Evolutionary conservation across 2,888 invertebrate species (phyloP).

Genomic region (Diloba caeruleocephala): DNA sequence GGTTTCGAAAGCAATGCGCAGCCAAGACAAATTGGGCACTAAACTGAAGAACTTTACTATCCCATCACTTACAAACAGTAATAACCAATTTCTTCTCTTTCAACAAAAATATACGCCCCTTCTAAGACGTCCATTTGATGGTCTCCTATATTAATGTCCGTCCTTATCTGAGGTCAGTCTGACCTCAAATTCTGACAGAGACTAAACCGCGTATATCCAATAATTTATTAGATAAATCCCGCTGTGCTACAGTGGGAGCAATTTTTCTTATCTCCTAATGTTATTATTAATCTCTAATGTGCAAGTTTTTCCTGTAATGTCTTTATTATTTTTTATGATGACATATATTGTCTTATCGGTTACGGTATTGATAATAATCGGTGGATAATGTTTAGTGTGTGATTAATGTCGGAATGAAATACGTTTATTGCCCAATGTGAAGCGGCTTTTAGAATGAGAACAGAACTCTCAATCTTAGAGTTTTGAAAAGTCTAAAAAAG

Average conservation of each 20-base stretch:
- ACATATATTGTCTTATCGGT: neutral
- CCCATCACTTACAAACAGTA: constrained; percentile 4
- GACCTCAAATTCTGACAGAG: constrained; percentile 27
- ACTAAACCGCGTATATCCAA: constrained; percentile 31
- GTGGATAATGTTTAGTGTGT: neutral
- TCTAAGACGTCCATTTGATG: constrained; percentile 7
- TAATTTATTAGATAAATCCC: constrained; percentile 33
- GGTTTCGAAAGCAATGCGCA: too few relatives aligned
- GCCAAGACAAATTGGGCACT: neutral
- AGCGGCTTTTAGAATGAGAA: too few relatives aligned
- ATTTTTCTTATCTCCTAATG: constrained; percentile 10
- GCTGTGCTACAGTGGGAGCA: neutral
- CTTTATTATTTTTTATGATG: constrained; percentile 16
- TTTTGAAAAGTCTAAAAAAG: too few relatives aligned
- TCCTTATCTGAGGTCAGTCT: constrained; percentile 28
- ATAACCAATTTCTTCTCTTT: constrained; percentile 32
- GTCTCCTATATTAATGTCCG: constrained; percentile 24
- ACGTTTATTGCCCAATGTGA: too few relatives aligned
- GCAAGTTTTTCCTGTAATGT: constrained; percentile 20
- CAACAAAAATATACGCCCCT: constrained; percentile 7
- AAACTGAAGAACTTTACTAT: constrained; percentile 20
- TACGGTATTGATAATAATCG: neutral
- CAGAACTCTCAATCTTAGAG: too few relatives aligned
- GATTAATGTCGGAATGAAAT: too few relatives aligned
- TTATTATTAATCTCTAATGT: constrained; percentile 8